Percentiles rank a stretch among this genome's conserved stretches.
These are phyloP conservation scores for Alviniconcha strummeri DNA, from an alignment of 2,888 invertebrate species.

Conservation along the genomic window DNA sequence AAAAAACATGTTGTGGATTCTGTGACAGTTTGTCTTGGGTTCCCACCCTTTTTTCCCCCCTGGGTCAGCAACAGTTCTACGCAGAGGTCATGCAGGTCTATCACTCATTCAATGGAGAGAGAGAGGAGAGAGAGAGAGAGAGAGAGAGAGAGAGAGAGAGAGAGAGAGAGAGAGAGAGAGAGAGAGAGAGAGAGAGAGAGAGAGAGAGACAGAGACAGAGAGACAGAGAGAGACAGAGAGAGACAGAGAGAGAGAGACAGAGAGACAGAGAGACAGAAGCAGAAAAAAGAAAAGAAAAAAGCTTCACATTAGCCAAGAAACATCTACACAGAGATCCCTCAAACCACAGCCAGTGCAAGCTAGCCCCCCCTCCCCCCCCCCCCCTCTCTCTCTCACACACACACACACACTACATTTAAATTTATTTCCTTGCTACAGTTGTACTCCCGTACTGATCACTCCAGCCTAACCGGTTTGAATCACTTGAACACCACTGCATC, in stretches of 20 bases:
- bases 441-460: too few relatives aligned
- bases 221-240: conserved; percentile 11
- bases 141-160: background rate
- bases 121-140: background rate
- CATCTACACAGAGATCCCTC: background rate
- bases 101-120: background rate
- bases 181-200: conserved; percentile 19
- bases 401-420: background rate
- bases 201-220: conserved; percentile 13
- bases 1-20: background rate
- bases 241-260: conserved; percentile 20
- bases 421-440: too few relatives aligned
- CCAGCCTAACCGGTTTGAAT: too few relatives aligned
- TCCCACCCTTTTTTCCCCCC: too few relatives aligned
- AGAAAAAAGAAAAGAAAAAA: background rate
- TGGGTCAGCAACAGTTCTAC: background rate
- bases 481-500: too few relatives aligned
- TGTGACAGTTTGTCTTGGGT: too few relatives aligned
- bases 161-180: background rate
- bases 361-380: background rate
- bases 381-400: background rate
- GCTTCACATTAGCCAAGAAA: background rate
- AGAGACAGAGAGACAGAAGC: background rate
- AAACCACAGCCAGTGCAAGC: background rate
- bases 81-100: background rate